phyloP scores from a whole-genome alignment of 2,888 invertebrate species.

The Serrognathus titanus region DNA sequence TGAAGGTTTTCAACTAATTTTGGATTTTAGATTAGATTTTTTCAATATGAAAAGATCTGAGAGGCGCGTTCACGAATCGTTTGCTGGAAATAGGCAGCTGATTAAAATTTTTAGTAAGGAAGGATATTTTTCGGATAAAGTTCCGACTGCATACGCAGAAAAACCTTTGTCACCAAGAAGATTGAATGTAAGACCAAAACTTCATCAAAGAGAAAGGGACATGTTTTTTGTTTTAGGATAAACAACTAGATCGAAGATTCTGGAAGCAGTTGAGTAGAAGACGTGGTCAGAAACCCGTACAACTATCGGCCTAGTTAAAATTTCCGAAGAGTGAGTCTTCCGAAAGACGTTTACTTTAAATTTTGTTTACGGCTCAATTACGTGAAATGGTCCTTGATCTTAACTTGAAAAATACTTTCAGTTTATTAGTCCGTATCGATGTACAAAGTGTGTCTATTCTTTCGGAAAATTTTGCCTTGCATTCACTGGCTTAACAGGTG shows the following conservation, averaged over 20 bases:
- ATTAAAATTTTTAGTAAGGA: slow-evolving; percentile 46
- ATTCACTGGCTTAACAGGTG: slow-evolving; percentile 28
- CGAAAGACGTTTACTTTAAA: slow-evolving; percentile 7
- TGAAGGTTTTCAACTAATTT: not conserved
- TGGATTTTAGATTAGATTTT: slow-evolving; percentile 49
- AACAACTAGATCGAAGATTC: slow-evolving; percentile 72
- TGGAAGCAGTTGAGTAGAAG: slow-evolving; percentile 77
- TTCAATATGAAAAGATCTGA: slow-evolving; percentile 50
- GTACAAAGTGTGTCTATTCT: not conserved
- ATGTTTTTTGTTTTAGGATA: slow-evolving; percentile 58
- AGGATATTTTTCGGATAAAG: slow-evolving; percentile 42
- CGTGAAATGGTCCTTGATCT: slow-evolving; percentile 35
- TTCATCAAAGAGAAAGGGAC: not conserved
- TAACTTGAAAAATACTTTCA: slow-evolving; percentile 22
- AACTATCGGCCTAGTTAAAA: slow-evolving; percentile 23
- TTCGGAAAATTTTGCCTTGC: slow-evolving; percentile 13
- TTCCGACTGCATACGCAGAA: slow-evolving; percentile 44
- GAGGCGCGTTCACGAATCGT: slow-evolving; percentile 48
- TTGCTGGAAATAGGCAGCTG: slow-evolving; percentile 46
- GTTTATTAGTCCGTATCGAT: not conserved
- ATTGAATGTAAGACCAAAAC: slow-evolving; percentile 51
- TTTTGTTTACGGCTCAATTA: slow-evolving; percentile 29
- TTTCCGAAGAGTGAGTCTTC: slow-evolving; percentile 4
- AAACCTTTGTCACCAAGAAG: slow-evolving; percentile 58
- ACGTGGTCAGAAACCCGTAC: slow-evolving; percentile 42